Conservation (phyloP, 2,113 vertebrate genomes). For the Percopsis transmontana region DNA sequence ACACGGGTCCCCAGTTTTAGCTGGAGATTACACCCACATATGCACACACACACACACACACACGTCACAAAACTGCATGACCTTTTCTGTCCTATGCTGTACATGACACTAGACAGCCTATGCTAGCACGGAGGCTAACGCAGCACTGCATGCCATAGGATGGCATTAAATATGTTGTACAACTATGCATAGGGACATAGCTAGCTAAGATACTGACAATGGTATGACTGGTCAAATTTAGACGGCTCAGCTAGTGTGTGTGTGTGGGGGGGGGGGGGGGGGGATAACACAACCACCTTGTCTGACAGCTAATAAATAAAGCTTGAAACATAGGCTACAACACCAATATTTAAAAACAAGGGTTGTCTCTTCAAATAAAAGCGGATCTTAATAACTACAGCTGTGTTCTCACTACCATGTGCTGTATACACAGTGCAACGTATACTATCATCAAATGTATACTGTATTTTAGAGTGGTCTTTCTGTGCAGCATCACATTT, state of each 20-base stretch:
- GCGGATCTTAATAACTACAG: no score
- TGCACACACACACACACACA: neutral
- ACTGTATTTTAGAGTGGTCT: no score
- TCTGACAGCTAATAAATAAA: neutral
- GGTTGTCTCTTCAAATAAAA: no score
- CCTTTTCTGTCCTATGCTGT: slow-evolving; percentile 58
- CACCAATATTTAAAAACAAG: no score
- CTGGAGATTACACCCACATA: slow-evolving; percentile 48
- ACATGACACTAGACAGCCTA: no score
- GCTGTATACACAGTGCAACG: no score
- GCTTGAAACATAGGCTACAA: no score
- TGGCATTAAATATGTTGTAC: neutral
- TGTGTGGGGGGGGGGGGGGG: no score
- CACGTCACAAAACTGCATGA: slow-evolving; percentile 14
- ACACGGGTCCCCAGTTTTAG: slow-evolving; percentile 18
- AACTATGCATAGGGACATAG: slow-evolving; percentile 9
- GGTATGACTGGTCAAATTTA: slow-evolving; percentile 10
- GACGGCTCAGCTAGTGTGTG: neutral
- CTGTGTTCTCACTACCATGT: no score
- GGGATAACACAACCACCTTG: neutral
- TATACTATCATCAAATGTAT: no score
- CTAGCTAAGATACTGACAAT: neutral
- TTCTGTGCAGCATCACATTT: no score
- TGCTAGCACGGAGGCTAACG: no score
- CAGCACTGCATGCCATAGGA: slow-evolving; percentile 20